These are phyloP conservation scores for Cichlasoma orientale DNA, from an alignment of 2,797 vertebrate genomes.

Conservation along the genomic window DNA sequence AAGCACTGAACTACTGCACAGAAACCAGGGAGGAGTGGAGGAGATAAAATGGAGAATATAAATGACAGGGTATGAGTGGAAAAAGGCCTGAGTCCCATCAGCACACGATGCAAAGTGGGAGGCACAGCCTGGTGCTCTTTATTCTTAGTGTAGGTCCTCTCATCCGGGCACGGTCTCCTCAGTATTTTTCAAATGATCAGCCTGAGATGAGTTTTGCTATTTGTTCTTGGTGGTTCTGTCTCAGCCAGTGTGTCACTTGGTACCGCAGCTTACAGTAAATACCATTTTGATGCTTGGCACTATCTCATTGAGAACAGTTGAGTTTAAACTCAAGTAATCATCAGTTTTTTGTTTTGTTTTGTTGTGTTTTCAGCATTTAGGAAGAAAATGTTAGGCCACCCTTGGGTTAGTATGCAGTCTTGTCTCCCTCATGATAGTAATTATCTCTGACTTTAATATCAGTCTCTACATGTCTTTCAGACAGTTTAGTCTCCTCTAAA, in stretches of 20 bases:
- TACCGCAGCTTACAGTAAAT: slow-evolving; percentile 28
- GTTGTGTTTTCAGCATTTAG: not conserved
- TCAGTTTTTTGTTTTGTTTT: too few species aligned
- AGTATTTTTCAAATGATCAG: slow-evolving; percentile 18
- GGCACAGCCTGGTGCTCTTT: slow-evolving; percentile 63
- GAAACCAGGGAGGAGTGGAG: not conserved
- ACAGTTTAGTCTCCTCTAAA: not conserved
- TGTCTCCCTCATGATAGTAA: not conserved
- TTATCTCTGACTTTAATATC: slow-evolving; percentile 22
- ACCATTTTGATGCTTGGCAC: not conserved
- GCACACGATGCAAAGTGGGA: slow-evolving; percentile 64
- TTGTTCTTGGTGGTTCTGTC: slow-evolving; percentile 7
- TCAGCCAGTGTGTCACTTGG: slow-evolving; percentile 39
- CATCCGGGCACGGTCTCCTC: slow-evolving; percentile 29
- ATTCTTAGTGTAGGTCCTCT: slow-evolving; percentile 61
- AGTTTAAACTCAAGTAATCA: not conserved
- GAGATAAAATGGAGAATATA: not conserved
- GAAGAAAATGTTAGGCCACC: not conserved
- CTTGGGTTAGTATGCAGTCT: not conserved
- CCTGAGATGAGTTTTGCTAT: slow-evolving; percentile 25
- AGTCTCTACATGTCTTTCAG: not conserved
- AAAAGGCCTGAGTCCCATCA: slow-evolving; percentile 10
- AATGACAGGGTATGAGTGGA: not conserved
- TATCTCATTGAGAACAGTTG: not conserved
- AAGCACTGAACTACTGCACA: not conserved